A percentile compares a stretch with the other conserved stretches of the same genome.
These are phyloP conservation scores for Enteromius radiatus DNA, from an alignment of 2,797 vertebrate species.

Conservation along the genomic window DNA sequence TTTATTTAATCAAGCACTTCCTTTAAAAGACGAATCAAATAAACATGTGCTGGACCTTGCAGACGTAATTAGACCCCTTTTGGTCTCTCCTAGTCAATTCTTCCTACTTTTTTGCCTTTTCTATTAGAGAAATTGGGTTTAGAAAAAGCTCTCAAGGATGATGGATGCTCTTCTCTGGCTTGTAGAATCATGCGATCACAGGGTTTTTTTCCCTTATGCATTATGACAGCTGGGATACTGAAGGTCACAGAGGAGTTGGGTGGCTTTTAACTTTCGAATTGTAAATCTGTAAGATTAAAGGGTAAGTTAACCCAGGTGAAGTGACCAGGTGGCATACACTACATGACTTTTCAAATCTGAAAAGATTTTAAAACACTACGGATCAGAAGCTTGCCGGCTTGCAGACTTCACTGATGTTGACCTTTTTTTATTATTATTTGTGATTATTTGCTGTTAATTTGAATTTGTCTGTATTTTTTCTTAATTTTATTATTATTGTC, in stretches of 20 bases:
- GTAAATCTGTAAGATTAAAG: not conserved
- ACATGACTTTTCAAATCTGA: not conserved
- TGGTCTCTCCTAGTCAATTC: conserved; percentile 32
- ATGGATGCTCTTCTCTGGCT: not conserved
- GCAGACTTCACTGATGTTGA: too few relatives aligned
- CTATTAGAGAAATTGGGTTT: conserved; percentile 12
- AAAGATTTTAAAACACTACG: not conserved
- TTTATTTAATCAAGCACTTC: conserved; percentile 62
- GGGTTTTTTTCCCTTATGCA: not conserved
- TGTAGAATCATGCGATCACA: not conserved
- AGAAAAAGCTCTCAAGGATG: not conserved
- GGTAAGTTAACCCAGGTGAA: not conserved
- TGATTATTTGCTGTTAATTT: too few relatives aligned
- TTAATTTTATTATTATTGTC: not conserved
- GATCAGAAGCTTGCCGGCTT: not conserved
- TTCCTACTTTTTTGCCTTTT: conserved; percentile 20
- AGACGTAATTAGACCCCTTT: conserved; percentile 53
- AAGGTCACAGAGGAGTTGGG: not conserved
- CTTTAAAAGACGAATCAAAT: conserved; percentile 59
- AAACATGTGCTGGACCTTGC: conserved; percentile 59
- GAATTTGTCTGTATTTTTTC: too few relatives aligned
- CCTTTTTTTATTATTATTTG: too few relatives aligned
- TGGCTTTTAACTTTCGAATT: not conserved
- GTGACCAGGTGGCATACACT: not conserved
- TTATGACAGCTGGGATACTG: not conserved